Evolutionary conservation across 2,113 vertebrate species (phyloP), one percentile per base, ranked within the genome.

Genomic region (Gobius niger): DNA sequence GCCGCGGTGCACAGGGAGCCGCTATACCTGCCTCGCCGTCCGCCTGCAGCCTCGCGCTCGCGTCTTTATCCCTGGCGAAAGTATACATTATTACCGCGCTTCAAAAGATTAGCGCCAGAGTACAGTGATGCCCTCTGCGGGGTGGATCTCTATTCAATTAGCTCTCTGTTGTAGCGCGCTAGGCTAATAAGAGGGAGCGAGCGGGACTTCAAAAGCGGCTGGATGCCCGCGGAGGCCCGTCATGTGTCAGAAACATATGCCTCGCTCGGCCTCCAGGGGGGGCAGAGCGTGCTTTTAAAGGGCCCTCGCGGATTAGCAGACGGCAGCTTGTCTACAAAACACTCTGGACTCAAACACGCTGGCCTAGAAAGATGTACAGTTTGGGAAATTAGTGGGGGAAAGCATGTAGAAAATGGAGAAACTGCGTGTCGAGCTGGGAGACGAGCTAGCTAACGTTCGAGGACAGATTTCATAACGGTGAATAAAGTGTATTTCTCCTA

Each of bases 1-100:
- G 81, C 74, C 78, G 78, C 65, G 78, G 79, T 76, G 67, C 82
- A 73, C 82, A 73, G 52, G 77, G 81, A 60, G 69, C 74, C 56
- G 82, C 80, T 74, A 67, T 9, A 63, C 24, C 70, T 47, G 65
- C 47, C 68, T 57, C 42, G 77, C 83, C 85, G 70, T 73, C 76
- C 47, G 76, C 64, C 76, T 65, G 1, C 68, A 77, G 72, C 62
- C 67, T n/a, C 7, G 2, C 63, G 54, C 69, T 63, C 7, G 13
- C 41, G 14, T 5, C 40, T 13, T 66, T 68, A 70, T 64, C 3
- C 11, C 73, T 69, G 12, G 18, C 24, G 50, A 54, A 67, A 61
- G 65, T 66, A 71, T 46, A 47, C 82, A 72, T 62, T 40, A 81
- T 74, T 67, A 74, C 40, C 68, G 57, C 65, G 76, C 65, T 50